These are phyloP conservation scores for Ischnus inquisitorius DNA, from an alignment of 2,888 invertebrate species.

Conservation along the genomic window DNA sequence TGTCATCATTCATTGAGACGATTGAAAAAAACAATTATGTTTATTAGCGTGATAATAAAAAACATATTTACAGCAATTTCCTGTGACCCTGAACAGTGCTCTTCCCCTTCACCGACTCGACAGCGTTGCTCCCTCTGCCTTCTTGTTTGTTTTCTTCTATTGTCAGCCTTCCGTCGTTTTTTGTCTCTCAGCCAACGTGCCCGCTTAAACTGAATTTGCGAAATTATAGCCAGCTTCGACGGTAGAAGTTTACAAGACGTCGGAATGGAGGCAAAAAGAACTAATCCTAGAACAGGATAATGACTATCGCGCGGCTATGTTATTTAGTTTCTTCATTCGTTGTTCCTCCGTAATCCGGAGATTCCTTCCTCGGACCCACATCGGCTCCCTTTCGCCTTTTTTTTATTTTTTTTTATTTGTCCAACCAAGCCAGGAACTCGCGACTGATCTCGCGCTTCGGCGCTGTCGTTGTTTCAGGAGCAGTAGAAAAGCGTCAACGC, in stretches of 20 bases:
- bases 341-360: constrained; percentile 10
- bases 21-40: not conserved
- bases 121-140: not conserved
- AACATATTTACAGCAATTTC: not conserved
- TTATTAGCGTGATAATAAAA: not conserved
- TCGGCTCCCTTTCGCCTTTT: constrained; percentile 6
- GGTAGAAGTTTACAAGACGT: constrained; percentile 6
- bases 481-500: constrained; percentile 84
- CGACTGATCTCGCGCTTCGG: constrained; percentile 29
- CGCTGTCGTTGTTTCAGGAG: constrained; percentile 50
- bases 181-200: constrained; percentile 13
- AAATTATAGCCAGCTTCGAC: constrained; percentile 15
- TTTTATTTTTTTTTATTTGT: constrained; percentile 24
- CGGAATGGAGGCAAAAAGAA: constrained; percentile 39
- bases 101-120: constrained; percentile 1
- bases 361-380: constrained; percentile 31
- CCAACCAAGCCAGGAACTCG: not conserved
- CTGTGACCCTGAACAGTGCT: not conserved
- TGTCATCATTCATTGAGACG: too few species aligned
- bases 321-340: constrained; percentile 23
- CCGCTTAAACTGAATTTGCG: constrained; percentile 37
- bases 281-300: constrained; percentile 41
- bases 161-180: not conserved
- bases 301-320: constrained; percentile 24
- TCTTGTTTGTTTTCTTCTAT: not conserved